A percentile compares a stretch with the other conserved stretches of the same genome.
Evolutionary conservation across 2,888 invertebrate species (phyloP).

Genomic region (Lycocerus yunnanus): DNA sequence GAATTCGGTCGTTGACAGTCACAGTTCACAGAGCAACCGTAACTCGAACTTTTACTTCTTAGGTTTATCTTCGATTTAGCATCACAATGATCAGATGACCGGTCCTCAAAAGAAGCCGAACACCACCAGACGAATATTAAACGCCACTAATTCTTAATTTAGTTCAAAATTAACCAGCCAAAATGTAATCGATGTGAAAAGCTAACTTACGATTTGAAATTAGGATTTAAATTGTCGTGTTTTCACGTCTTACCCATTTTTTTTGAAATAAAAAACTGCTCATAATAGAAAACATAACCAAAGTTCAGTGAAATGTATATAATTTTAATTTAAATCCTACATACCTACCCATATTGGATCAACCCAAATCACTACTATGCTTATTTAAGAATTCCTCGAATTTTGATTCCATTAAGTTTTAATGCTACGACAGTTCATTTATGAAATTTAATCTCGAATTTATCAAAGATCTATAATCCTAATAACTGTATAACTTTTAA

Average conservation of each 20-base stretch:
- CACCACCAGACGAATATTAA: conserved; percentile 36
- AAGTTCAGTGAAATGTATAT: neutral
- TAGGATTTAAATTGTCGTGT: conserved; percentile 18
- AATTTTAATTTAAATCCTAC: neutral
- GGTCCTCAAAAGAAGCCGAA: conserved; percentile 41
- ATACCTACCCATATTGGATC: neutral
- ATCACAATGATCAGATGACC: conserved; percentile 41
- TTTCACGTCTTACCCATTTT: neutral
- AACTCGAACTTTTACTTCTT: conserved; percentile 36
- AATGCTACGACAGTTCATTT: neutral
- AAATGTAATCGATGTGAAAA: conserved; percentile 50
- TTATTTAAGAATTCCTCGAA: neutral
- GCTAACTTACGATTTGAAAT: conserved; percentile 36
- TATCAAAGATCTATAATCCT: neutral
- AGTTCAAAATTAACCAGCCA: conserved; percentile 43
- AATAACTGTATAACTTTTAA: too few species aligned
- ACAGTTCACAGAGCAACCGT: conserved; percentile 43
- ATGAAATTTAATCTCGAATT: neutral
- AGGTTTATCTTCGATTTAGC: conserved; percentile 39
- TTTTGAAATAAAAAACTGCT: neutral
- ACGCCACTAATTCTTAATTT: conserved; percentile 36
- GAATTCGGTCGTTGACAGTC: conserved; percentile 50
- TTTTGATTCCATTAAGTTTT: neutral
- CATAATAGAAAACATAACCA: conserved; percentile 1
- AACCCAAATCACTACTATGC: neutral